Conservation (phyloP, 2,888 invertebrate species). For the Actias luna region DNA sequence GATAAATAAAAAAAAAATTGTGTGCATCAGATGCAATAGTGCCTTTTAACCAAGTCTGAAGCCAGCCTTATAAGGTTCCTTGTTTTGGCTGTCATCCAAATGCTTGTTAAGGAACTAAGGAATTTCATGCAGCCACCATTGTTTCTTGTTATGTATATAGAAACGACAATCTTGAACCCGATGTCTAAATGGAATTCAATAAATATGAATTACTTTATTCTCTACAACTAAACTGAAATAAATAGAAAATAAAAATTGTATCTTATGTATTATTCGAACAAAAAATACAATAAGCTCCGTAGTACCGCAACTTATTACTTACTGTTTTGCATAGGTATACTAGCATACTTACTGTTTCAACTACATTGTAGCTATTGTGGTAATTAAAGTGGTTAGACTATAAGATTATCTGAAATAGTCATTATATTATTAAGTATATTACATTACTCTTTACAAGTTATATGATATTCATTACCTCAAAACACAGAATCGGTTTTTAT, state of each 20-base stretch:
- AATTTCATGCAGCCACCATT: conserved; percentile 59
- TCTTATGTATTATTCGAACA: too few species aligned
- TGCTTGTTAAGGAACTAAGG: conserved; percentile 74
- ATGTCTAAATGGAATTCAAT: conserved; percentile 23
- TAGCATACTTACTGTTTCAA: background rate
- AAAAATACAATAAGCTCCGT: too few species aligned
- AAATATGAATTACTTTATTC: conserved; percentile 11
- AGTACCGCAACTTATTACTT: too few species aligned
- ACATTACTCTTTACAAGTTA: too few species aligned
- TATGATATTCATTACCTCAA: too few species aligned
- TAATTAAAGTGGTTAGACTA: too few species aligned
- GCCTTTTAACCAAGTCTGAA: conserved; percentile 13
- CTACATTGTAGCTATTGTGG: too few species aligned
- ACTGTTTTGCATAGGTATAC: too few species aligned
- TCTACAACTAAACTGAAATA: background rate
- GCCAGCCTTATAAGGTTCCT: conserved; percentile 35
- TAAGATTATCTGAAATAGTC: too few species aligned
- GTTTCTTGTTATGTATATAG: conserved; percentile 62
- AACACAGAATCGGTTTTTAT: too few species aligned
- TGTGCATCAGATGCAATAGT: background rate
- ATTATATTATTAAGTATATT: too few species aligned
- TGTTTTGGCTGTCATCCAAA: conserved; percentile 72
- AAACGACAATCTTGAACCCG: conserved; percentile 34
- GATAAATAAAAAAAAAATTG: background rate
- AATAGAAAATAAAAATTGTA: background rate